Base-by-base conservation (phyloP, 2,113 vertebrate genomes). In the Caloenas nicobarica region DNA sequence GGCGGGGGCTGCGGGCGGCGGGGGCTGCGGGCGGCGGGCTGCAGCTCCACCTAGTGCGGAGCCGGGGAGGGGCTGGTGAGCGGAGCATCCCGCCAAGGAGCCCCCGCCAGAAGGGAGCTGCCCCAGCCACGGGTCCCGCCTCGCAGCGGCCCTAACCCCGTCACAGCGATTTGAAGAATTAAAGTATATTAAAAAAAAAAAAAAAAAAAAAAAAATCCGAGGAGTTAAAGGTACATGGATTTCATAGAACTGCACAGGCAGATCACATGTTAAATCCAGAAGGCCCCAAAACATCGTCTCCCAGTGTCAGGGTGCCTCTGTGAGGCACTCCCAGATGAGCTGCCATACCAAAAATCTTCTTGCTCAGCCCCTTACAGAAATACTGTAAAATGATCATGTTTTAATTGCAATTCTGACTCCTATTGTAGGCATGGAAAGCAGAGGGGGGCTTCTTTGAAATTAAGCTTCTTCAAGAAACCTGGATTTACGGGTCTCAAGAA, bases 11-110 rank as follows among this genome's bases (percentile, higher is more conserved):
- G 54, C 11, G 23, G 69, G 42, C 53, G 5, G 81, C 76, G 84
- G 95, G 57, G 48, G 38, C 10, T 28, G 54, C 11, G 23, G 69
- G 42, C 53, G 81, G 81, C 76, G 84, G 95, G 57, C 95, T 95
- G 95, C 93, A 98, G 98, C 98, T 89, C 98, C 98, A 96, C 96
- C 98, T 98, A 98, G 98, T 13, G 98, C 97, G 65, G 69, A 28
- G 22, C 76, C 5, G 38, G 3, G 25, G 31, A 33, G n/a, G 46
- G 48, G 21, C 42, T 40, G 5, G n/a, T 18, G 13, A 22, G 36
- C 10, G 24, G 8, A 46, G 53, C 24, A 10, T 9, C 60, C 60
- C 8, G 16, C 34, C 11, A 10, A 38, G 44, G 58, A 33, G 25
- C 77, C 50, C 24, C 22, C 19, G 11, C 18, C 42, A 46, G 44